Evolutionary conservation across 2,797 vertebrate genomes (phyloP).

Genomic region (Brachymystax lenok): DNA sequence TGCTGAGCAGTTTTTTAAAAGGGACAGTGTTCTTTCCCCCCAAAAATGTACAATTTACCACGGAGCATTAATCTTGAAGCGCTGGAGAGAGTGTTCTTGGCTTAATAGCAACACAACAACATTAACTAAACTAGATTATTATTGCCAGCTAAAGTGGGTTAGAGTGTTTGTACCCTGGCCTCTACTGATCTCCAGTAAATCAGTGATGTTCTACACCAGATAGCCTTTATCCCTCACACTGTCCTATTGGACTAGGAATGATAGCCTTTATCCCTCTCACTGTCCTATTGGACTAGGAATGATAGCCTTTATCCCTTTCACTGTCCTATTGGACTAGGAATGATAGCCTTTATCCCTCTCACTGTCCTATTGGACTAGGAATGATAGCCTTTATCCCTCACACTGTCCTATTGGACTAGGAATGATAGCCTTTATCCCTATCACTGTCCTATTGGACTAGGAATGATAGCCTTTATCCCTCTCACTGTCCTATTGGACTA

Average conservation of each 20-base stretch:
- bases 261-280: no score
- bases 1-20: not conserved
- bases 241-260: no score
- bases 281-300: no score
- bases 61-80: not conserved
- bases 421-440: no score
- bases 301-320: no score
- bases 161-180: not conserved
- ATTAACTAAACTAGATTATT: not conserved
- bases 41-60: no score
- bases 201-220: not conserved
- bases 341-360: no score
- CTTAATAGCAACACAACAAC: not conserved
- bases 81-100: not conserved
- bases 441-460: no score
- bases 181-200: not conserved
- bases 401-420: not conserved
- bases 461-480: no score
- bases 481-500: not conserved
- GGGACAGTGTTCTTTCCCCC: not conserved
- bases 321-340: no score
- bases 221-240: no score
- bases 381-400: not conserved
- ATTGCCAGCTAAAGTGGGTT: not conserved
- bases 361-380: no score